Base-by-base conservation (phyloP, 2,888 invertebrate species). In the Scaptomyza parva region DNA sequence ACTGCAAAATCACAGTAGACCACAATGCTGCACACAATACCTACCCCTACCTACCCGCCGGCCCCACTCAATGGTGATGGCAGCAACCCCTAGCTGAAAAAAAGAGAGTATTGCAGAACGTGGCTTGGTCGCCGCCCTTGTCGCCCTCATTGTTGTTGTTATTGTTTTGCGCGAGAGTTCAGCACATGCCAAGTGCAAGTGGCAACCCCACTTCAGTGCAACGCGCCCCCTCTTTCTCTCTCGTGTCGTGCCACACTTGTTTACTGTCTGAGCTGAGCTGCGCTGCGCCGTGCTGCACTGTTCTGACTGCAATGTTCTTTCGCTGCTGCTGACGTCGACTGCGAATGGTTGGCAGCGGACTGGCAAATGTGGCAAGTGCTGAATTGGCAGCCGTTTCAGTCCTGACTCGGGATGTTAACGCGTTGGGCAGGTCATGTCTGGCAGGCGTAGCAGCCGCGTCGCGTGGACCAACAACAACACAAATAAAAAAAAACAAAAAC, bases 401-500 rank as follows among this genome's bases (percentile, higher is more conserved):
- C 91, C 91, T 91, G 91, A 90, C 91, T 91, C 91, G 91, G 91
- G 91, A 90, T 91, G 91, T 91, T 91, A 88, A 86, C 90, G 89
- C 90, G 91, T 91, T 91, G 90, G 91, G 91, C 91, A 91, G 91
- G 91, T 91, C 91, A 91, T 91, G 91, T 89, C 90, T 86, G 89
- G 88, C 88, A 82, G 70, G 70, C 76, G 63, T 65, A 72, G 75
- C 80, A 80, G 67, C 74, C 86, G 71, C 61, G 78, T 69, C 78
- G 73, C 76, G 75, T 71, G 79, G 75, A 86, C 78, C 76, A 86
- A 76, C 54, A 74, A 75, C 40, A 71, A 43, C 52, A 60, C n/a
- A 22, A 48, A 48, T 11, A 37, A 37, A 37, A 39, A 53, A 26
- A 55, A 26, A 30, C 47, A 58, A 54, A 41, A 54, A 47, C n/a